Conservation (phyloP, 2,113 vertebrate genomes). For the Phylloscopus trochiloides region DNA sequence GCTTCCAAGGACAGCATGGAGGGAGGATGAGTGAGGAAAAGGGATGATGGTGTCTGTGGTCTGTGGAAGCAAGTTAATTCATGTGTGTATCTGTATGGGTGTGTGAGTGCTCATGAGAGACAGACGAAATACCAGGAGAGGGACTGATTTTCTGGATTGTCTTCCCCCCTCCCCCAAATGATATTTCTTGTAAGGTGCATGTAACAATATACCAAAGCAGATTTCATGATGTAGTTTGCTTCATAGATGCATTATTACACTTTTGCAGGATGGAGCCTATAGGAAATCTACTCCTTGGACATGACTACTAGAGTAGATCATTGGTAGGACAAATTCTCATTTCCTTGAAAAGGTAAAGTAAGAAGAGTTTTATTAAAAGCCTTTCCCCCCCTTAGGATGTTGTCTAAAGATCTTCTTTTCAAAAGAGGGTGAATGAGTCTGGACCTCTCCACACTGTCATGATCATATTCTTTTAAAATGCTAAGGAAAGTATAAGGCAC, state of each 20-base stretch:
- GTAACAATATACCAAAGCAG: neutral
- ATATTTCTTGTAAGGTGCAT: neutral
- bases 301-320: neutral
- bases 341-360: neutral
- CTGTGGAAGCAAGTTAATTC: neutral
- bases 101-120: rapidly evolving
- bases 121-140: neutral
- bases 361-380: neutral
- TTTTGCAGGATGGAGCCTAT: neutral
- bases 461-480: neutral
- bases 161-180: rapidly evolving
- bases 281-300: neutral
- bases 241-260: neutral
- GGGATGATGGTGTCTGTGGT: neutral
- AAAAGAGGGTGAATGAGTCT: neutral
- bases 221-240: neutral
- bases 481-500: neutral
- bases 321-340: neutral
- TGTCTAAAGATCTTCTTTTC: neutral
- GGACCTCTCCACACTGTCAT: neutral
- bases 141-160: neutral
- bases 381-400: neutral
- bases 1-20: neutral
- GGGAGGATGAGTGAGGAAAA: neutral
- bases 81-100: neutral